phyloP scores from a whole-genome alignment of 37 sponge, comb jelly and placozoan genomes.

The Haliclona indistincta region DNA sequence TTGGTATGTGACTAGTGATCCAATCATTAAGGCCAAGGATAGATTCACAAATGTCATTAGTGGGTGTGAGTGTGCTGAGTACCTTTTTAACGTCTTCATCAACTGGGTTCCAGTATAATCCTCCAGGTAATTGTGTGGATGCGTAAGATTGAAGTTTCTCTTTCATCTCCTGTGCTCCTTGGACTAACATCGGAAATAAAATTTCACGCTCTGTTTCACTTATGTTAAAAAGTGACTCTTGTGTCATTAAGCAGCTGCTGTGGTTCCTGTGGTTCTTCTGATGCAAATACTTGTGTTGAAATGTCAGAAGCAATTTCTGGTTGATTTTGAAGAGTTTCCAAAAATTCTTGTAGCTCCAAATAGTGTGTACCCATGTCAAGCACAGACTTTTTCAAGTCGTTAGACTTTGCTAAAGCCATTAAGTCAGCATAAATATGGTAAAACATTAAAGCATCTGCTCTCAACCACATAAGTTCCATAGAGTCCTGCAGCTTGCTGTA shows the following conservation, averaged over 20 bases:
- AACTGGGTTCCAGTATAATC: constrained; percentile 38
- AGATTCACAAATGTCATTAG: constrained; percentile 40
- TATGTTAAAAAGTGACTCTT: constrained; percentile 13
- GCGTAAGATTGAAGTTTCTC: constrained; percentile 17
- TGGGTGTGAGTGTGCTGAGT: constrained; percentile 21
- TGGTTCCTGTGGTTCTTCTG: constrained; percentile 44
- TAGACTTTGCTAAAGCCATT: constrained; percentile 23
- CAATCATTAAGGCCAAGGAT: constrained; percentile 34
- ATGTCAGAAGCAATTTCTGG: constrained; percentile 1
- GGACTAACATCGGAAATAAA: constrained; percentile 20
- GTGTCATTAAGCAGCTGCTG: not conserved
- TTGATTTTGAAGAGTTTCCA: constrained; percentile 5
- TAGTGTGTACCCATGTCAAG: constrained; percentile 50
- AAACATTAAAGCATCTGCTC: constrained; percentile 50
- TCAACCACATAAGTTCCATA: constrained; percentile 6
- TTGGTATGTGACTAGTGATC: constrained; percentile 27
- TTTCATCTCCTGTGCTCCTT: constrained; percentile 14
- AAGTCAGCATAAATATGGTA: constrained; percentile 50
- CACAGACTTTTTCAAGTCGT: constrained; percentile 13
- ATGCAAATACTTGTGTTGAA: constrained; percentile 15
- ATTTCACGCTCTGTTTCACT: too few relatives aligned
- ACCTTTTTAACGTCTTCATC: not conserved
- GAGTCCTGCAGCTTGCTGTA: constrained; percentile 12
- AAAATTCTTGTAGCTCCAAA: constrained; percentile 24
- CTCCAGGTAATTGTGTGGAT: constrained; percentile 28